Conservation (phyloP, 2,888 invertebrate species). For the Sarcophaga caerulescens region DNA sequence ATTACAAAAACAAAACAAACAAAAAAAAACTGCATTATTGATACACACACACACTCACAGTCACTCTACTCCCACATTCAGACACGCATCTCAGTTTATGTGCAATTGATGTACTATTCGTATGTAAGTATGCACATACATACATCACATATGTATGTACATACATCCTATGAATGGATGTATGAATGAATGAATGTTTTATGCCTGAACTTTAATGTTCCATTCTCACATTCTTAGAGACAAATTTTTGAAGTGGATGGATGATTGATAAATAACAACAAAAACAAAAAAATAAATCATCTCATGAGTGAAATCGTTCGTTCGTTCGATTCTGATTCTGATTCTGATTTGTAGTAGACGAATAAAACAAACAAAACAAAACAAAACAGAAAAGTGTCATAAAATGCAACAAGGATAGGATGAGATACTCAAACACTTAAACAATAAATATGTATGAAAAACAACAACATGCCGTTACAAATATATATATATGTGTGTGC, state of each 20-base stretch:
- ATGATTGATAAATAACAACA: constrained; percentile 42
- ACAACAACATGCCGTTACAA: background rate
- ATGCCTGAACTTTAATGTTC: background rate
- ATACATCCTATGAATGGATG: background rate
- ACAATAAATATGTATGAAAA: background rate
- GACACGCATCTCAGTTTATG: background rate
- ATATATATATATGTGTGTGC: constrained; percentile 8
- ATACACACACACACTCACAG: constrained; percentile 25
- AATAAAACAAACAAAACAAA: background rate
- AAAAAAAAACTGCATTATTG: constrained; percentile 2
- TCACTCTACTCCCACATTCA: background rate
- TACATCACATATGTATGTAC: background rate
- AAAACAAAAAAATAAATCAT: constrained; percentile 2
- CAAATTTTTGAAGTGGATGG: constrained; percentile 46
- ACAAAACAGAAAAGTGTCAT: background rate
- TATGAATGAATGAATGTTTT: background rate
- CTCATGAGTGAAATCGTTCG: constrained; percentile 10
- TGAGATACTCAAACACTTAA: constrained; percentile 44
- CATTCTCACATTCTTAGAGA: background rate
- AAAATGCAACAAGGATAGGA: constrained; percentile 12
- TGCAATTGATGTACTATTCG: background rate
- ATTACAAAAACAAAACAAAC: constrained; percentile 25
- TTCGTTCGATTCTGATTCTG: background rate
- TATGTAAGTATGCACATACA: background rate
- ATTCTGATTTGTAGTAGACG: background rate